Conservation (phyloP, 1,140 invertebrate species). For the Wasmannia auropunctata region DNA sequence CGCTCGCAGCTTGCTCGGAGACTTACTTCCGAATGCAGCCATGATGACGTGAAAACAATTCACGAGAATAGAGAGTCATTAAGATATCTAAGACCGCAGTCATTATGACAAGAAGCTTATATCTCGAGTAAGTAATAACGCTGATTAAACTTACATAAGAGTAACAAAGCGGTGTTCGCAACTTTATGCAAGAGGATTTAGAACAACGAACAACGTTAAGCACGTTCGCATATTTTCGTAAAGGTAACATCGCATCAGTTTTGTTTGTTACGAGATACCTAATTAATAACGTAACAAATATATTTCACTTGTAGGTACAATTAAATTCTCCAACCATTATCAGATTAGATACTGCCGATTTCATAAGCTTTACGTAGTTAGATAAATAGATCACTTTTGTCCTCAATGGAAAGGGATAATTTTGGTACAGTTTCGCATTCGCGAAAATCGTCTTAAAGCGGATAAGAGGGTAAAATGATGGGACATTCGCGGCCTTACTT, state of each 20-base stretch:
- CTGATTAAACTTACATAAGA: constrained; percentile 60
- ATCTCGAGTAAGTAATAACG: constrained; percentile 54
- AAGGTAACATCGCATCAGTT: background rate
- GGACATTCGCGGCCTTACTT: constrained; percentile 29
- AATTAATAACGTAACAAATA: background rate
- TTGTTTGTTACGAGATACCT: background rate
- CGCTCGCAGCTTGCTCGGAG: constrained; percentile 53
- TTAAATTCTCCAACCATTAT: background rate
- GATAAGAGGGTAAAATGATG: constrained; percentile 34
- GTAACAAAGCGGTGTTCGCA: constrained; percentile 36
- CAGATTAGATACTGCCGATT: background rate
- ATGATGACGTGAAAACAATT: constrained; percentile 60
- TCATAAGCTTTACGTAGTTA: background rate
- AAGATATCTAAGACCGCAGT: constrained; percentile 60
- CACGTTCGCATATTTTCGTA: constrained; percentile 26
- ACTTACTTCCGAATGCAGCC: constrained; percentile 56
- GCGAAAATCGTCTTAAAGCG: background rate
- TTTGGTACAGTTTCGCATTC: background rate
- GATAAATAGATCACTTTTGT: background rate
- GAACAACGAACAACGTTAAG: constrained; percentile 27
- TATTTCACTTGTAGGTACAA: background rate
- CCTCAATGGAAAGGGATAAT: background rate
- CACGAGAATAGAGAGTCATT: constrained; percentile 52
- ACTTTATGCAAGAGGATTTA: constrained; percentile 42
- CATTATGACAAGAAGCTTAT: constrained; percentile 61